A percentile compares a stretch with the other conserved stretches of the same genome.
Evolutionary conservation across 2,888 invertebrate species (phyloP).

Genomic region (Rhimphoctona megacephalus): DNA sequence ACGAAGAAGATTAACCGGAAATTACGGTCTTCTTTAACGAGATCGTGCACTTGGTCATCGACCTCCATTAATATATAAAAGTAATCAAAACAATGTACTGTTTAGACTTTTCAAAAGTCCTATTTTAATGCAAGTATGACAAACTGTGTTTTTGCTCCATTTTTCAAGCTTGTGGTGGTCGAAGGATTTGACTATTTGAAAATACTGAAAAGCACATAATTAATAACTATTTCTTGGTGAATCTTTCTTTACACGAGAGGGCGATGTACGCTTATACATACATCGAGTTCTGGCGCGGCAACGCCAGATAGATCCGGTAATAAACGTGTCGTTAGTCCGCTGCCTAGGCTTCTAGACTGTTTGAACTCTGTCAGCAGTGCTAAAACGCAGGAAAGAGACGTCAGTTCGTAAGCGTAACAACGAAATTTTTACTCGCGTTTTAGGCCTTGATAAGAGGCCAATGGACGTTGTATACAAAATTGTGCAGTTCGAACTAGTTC

Average conservation of each 20-base stretch:
- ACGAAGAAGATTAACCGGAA: slow-evolving; percentile 72
- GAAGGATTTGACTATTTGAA: slow-evolving; percentile 25
- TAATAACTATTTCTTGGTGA: slow-evolving; percentile 18
- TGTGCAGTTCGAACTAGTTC: no score
- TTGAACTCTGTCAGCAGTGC: slow-evolving; percentile 9
- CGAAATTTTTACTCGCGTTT: slow-evolving; percentile 42
- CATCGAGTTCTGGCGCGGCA: slow-evolving; percentile 3
- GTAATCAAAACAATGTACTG: background rate
- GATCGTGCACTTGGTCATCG: slow-evolving; percentile 60
- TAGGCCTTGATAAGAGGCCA: background rate
- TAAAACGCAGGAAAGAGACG: background rate
- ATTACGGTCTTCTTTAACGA: slow-evolving; percentile 65
- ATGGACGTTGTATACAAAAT: background rate
- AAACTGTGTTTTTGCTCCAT: slow-evolving; percentile 2
- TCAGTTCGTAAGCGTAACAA: slow-evolving; percentile 14
- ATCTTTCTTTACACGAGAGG: slow-evolving; percentile 41
- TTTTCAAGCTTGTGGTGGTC: slow-evolving; percentile 7
- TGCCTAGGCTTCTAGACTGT: slow-evolving; percentile 42
- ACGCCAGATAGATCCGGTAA: slow-evolving; percentile 43
- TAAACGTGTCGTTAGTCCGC: slow-evolving; percentile 57
- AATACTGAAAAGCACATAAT: slow-evolving; percentile 47
- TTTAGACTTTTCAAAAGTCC: background rate
- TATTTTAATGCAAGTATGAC: background rate
- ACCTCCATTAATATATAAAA: background rate
- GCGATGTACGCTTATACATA: background rate